Evolutionary conservation across 2,888 invertebrate species (phyloP).

Genomic region (Chorisops tibialis): DNA sequence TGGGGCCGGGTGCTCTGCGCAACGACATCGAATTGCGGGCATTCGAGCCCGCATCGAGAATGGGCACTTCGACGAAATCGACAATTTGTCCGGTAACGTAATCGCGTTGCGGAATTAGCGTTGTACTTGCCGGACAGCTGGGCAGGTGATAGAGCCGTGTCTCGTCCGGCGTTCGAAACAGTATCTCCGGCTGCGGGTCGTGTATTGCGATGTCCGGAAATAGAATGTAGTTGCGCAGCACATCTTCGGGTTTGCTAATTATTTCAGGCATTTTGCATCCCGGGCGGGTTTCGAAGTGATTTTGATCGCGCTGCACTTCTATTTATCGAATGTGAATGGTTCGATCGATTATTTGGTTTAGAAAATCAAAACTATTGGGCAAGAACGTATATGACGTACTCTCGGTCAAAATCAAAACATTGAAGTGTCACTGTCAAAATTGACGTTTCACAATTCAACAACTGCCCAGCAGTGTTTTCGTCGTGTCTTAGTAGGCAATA

Average conservation of each 20-base stretch:
- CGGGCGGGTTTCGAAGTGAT: not conserved
- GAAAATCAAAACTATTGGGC: too few species aligned
- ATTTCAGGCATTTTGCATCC: not conserved
- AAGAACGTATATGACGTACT: too few species aligned
- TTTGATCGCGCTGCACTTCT: too few species aligned
- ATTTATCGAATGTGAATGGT: too few species aligned
- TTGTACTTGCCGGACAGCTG: slow-evolving; percentile 42
- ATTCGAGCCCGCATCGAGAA: slow-evolving; percentile 61
- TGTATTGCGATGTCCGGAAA: slow-evolving; percentile 47
- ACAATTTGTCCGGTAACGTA: slow-evolving; percentile 71
- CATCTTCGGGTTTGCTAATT: slow-evolving; percentile 26
- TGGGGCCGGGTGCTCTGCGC: slow-evolving; percentile 71
- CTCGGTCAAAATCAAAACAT: too few species aligned
- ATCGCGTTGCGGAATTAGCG: slow-evolving; percentile 57
- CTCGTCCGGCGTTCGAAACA: slow-evolving; percentile 39
- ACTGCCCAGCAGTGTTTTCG: too few species aligned
- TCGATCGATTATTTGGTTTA: too few species aligned
- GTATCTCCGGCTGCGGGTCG: slow-evolving; percentile 46
- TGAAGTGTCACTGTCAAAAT: too few species aligned
- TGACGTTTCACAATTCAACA: too few species aligned
- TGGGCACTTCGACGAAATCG: slow-evolving; percentile 62
- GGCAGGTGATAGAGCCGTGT: slow-evolving; percentile 31
- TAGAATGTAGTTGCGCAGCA: slow-evolving; percentile 45
- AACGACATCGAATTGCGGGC: slow-evolving; percentile 76
- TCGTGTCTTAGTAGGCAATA: too few species aligned